Conservation (phyloP, 2,888 invertebrate genomes). For the Plebejus argus region DNA sequence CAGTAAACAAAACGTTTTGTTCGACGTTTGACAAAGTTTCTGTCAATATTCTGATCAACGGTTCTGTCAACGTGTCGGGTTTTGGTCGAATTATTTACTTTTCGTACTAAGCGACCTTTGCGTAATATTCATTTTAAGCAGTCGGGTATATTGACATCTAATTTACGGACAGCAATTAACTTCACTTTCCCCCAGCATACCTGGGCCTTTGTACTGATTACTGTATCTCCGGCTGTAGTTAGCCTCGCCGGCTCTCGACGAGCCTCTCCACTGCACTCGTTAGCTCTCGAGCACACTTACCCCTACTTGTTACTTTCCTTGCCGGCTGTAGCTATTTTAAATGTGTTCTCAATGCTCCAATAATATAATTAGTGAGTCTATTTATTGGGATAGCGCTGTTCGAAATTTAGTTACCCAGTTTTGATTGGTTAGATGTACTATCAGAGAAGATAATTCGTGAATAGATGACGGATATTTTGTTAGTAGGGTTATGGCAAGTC, state of each 20-base stretch:
- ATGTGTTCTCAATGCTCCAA: background rate
- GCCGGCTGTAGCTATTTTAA: conserved; percentile 35
- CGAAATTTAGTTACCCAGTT: background rate
- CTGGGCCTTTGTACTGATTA: conserved; percentile 36
- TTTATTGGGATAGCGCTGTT: background rate
- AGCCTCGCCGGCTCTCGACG: conserved; percentile 56
- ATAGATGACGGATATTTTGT: background rate
- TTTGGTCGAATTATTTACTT: no score
- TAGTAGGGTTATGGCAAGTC: no score
- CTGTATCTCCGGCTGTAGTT: conserved; percentile 51
- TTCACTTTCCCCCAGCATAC: conserved; percentile 32
- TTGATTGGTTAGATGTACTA: background rate
- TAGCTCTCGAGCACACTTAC: conserved; percentile 60
- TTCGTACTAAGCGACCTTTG: no score
- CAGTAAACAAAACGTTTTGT: no score
- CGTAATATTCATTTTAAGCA: no score
- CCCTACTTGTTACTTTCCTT: conserved; percentile 59
- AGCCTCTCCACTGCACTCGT: conserved; percentile 61
- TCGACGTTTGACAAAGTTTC: no score
- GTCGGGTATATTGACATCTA: background rate
- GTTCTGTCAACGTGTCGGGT: no score
- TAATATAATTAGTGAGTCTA: background rate
- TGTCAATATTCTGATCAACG: no score
- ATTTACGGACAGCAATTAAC: conserved; percentile 24
- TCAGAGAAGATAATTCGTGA: background rate